Base-by-base conservation (phyloP, 1,140 invertebrate species). In the Lepidurus packardi region DNA sequence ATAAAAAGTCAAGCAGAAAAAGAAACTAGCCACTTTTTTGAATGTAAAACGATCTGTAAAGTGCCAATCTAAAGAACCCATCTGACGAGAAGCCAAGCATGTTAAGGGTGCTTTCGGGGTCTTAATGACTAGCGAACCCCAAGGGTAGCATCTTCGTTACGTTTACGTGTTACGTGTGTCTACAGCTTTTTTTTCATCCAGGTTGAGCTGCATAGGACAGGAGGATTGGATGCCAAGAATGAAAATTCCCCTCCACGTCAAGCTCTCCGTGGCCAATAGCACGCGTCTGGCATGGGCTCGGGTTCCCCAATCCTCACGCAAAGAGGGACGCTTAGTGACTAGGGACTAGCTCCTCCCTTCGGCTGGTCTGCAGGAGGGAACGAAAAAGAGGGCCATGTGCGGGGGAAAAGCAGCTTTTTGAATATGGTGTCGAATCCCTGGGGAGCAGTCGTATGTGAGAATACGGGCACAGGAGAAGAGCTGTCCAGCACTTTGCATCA, bases 201-300 rank as follows among this genome's bases (percentile, higher is more conserved):
- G 53, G 53, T 65, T 13, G 34, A 34, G 3, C 34, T 34, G 21
- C 53, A n/a, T 65, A 65, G 13, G 53, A 21, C 9, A 65, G 53
- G 53, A 65, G 53, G 53, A 65, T 65, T 65, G 53, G 53, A 65
- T 65, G 53, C 53, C 21, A 65, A 65, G 53, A 13, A 65, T 65
- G 53, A n/a, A 21, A 65, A 65, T 65, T n/a, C 21, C 53, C 53
- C 21, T 65, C 53, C 53, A 65, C 9, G 34, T 65, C 9, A 65
- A 65, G 16, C 53, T 65, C 53, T 65, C 16, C 53, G 21, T 65
- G 53, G 53, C 53, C 53, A 65, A 65, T 65, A 65, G 53, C 34
- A 65, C 53, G 53, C 53, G 13, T 65, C 16, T 21, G 21, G 53
- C 53, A 8, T 6, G 13, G 16, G 16, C 53, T 21, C 21, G 16